These are phyloP conservation scores for Cenopis cana DNA, from an alignment of 2,888 invertebrate species.

Conservation along the genomic window DNA sequence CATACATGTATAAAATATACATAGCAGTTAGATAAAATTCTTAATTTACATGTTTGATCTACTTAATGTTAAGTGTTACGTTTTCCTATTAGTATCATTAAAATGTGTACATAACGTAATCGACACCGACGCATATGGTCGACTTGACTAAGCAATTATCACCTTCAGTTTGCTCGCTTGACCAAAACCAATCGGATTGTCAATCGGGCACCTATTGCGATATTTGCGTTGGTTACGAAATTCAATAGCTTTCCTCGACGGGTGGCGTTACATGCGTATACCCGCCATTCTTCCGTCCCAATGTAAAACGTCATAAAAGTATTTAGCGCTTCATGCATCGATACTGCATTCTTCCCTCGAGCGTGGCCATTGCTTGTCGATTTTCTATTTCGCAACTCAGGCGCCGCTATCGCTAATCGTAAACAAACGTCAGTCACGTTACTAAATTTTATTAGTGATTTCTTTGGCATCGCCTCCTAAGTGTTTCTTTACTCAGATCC, in stretches of 20 bases:
- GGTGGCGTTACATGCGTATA: constrained; percentile 42
- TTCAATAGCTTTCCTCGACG: constrained; percentile 43
- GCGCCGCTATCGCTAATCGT: constrained; percentile 61
- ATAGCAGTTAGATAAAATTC: no score
- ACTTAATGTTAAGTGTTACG: neutral
- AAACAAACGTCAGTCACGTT: constrained; percentile 69
- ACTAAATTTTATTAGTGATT: constrained; percentile 62
- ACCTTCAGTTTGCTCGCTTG: constrained; percentile 35
- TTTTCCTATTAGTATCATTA: constrained; percentile 2
- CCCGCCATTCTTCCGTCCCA: neutral
- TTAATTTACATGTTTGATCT: no score
- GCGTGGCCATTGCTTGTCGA: constrained; percentile 48
- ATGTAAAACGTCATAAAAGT: constrained; percentile 2
- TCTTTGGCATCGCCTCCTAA: constrained; percentile 63
- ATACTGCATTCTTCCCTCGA: constrained; percentile 6
- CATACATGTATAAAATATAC: no score
- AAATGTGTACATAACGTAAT: constrained; percentile 8
- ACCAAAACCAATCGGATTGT: constrained; percentile 46
- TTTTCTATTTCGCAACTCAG: constrained; percentile 66
- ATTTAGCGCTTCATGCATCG: neutral
- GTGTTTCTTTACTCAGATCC: constrained; percentile 64
- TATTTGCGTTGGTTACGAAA: constrained; percentile 43
- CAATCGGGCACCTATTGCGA: constrained; percentile 61
- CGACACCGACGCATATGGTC: constrained; percentile 1
- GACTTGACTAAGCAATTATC: constrained; percentile 27